phyloP scores from a whole-genome alignment of 2,888 invertebrate genomes.

The Ornithoptera priamus region DNA sequence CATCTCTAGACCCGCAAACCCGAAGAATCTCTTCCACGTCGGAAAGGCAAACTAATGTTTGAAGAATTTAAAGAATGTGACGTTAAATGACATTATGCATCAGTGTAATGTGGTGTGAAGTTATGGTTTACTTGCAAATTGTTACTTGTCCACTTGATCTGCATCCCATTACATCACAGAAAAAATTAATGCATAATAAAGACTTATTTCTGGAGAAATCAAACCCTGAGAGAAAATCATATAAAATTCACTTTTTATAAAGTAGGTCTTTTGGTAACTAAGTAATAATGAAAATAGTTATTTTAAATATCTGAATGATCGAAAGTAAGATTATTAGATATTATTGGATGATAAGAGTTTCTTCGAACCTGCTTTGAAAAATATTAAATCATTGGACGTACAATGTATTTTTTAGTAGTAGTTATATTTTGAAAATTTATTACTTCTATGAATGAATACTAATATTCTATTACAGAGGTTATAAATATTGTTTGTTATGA shows the following conservation, averaged over 20 bases:
- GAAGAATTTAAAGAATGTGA: constrained; percentile 3
- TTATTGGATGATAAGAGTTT: too few species aligned
- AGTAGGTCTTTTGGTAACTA: neutral
- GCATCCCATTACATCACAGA: neutral
- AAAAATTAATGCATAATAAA: constrained; percentile 11
- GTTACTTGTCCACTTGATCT: constrained; percentile 12
- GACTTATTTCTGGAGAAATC: constrained; percentile 25
- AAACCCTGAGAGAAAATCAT: neutral
- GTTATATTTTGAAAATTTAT: too few species aligned
- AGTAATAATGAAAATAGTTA: neutral
- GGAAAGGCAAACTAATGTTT: too few species aligned
- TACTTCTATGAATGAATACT: too few species aligned
- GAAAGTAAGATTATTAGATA: too few species aligned
- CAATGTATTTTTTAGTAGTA: too few species aligned
- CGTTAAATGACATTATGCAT: constrained; percentile 12
- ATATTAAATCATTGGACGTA: too few species aligned
- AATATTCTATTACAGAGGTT: neutral
- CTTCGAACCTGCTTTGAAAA: too few species aligned
- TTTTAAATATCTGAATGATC: too few species aligned
- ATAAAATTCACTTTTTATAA: neutral
- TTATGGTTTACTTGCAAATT: constrained; percentile 23
- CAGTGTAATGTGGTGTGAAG: constrained; percentile 24
- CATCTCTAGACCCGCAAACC: too few species aligned
- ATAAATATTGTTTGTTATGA: neutral
- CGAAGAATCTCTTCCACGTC: too few species aligned